Evolutionary conservation across 2,797 vertebrate genomes (phyloP), one percentile per base, ranked within the genome.

Genomic region (Rachycentron canadum): DNA sequence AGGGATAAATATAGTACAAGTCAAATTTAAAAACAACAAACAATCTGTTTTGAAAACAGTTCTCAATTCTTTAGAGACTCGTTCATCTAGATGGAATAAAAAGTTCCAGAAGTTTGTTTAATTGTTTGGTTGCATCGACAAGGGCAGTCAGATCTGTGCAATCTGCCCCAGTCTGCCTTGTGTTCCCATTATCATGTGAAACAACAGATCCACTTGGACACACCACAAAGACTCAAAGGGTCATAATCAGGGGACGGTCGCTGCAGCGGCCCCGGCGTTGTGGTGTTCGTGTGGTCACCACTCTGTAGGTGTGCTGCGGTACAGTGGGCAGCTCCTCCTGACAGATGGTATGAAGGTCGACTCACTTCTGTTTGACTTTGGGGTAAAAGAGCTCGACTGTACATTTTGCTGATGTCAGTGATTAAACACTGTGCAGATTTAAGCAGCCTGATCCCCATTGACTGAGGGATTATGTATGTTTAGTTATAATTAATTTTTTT

Each of bases 321-420:
- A 9, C 58, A 21, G 17, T 47, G 13, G 59, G 63, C 40, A 32
- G 52, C 28, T 7, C 38, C 57, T 1, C 9, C 47, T 16, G 53
- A 75, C 83, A 85, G 83, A 89, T 82, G 82, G 73, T n/a, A 0
- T 61, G 73, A 69, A 86, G 84, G 87, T 73, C 81, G 59, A 6
- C 25, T 65, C 28, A 53, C 58, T 69, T 32, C 53, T 68, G 30
- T 41, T 38, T 61, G 58, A 78, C 64, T 76, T 70, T 34, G 32
- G 62, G 69, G 28, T 34, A 28, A 66, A 62, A 53, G 19, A 21
- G 40, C 32, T 57, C 45, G 57, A 19, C 34, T 25, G 34, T 36
- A 14, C 23, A 0, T 77, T 81, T 59, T 5, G 78, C 78, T 81
- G 69, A 82, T 26, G 32, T 59, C 60, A 60, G 65, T 6, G 49